These are phyloP conservation scores for Boloria euphrosyne DNA, from an alignment of 2,888 invertebrate genomes.

Conservation along the genomic window DNA sequence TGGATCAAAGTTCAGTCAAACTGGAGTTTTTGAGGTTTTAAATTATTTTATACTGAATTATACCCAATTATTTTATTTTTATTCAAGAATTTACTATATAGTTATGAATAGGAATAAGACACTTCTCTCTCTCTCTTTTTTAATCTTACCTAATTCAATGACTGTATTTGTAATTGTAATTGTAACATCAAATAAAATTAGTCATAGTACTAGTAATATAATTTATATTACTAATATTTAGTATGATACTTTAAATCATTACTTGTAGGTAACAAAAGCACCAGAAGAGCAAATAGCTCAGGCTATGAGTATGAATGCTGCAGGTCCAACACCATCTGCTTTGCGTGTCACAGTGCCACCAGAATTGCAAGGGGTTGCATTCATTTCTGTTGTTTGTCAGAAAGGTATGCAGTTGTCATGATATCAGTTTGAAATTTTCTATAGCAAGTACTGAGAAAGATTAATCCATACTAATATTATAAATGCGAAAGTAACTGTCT, in stretches of 20 bases:
- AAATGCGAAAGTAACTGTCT: too few species aligned
- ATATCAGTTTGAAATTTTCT: neutral
- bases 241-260: neutral
- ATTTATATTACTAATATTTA: conserved; percentile 15
- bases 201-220: too few species aligned
- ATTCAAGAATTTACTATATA: too few species aligned
- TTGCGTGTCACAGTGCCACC: conserved; percentile 95
- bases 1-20: conserved; percentile 96
- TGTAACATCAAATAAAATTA: too few species aligned
- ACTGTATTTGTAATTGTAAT: too few species aligned
- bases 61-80: too few species aligned
- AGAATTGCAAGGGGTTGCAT: conserved; percentile 97
- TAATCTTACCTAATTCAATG: too few species aligned
- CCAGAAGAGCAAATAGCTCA: conserved; percentile 87
- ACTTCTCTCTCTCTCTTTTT: too few species aligned
- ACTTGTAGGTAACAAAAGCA: conserved; percentile 88
- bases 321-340: conserved; percentile 86
- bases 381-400: conserved; percentile 97
- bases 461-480: too few species aligned
- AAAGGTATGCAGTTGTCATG: conserved; percentile 83
- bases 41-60: neutral
- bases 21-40: conserved; percentile 95
- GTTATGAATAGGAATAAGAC: too few species aligned
- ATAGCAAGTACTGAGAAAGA: too few species aligned
- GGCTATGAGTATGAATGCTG: conserved; percentile 64